phyloP scores from a whole-genome alignment of 2,797 vertebrate species.

The Sebastiscus albofasciatus region DNA sequence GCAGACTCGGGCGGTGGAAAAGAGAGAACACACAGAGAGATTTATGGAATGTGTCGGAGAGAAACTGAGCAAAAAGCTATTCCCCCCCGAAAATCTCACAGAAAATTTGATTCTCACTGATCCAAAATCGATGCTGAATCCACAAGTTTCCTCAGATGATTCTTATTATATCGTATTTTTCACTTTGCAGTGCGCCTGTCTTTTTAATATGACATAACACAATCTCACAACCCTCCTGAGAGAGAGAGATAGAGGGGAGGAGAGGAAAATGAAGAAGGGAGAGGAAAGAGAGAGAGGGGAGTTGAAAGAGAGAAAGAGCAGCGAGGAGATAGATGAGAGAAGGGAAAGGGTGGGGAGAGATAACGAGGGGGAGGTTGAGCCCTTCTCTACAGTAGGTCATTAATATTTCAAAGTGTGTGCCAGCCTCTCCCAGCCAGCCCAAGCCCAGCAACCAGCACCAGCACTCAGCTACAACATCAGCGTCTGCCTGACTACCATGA shows the following conservation, averaged over 20 bases:
- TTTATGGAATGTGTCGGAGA: conserved; percentile 1
- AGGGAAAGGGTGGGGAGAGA: neutral
- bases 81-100: neutral
- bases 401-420: conserved; percentile 61
- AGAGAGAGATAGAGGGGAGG: neutral
- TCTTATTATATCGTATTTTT: conserved; percentile 37
- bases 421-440: neutral
- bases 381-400: conserved; percentile 51
- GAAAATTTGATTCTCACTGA: conserved; percentile 33
- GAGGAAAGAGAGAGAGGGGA: neutral
- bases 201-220: conserved; percentile 57
- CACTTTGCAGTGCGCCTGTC: conserved; percentile 12
- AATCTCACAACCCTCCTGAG: conserved; percentile 14
- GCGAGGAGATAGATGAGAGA: conserved; percentile 1
- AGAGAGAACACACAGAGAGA: neutral
- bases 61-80: neutral
- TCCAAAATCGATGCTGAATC: conserved; percentile 20
- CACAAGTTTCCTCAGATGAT: conserved; percentile 14
- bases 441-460: neutral
- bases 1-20: neutral
- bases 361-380: conserved; percentile 33
- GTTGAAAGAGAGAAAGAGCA: neutral
- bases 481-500: neutral
- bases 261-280: neutral
- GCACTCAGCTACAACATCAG: neutral